Conservation (phyloP, 2,113 vertebrate genomes). For the Toxotes chatareus region DNA sequence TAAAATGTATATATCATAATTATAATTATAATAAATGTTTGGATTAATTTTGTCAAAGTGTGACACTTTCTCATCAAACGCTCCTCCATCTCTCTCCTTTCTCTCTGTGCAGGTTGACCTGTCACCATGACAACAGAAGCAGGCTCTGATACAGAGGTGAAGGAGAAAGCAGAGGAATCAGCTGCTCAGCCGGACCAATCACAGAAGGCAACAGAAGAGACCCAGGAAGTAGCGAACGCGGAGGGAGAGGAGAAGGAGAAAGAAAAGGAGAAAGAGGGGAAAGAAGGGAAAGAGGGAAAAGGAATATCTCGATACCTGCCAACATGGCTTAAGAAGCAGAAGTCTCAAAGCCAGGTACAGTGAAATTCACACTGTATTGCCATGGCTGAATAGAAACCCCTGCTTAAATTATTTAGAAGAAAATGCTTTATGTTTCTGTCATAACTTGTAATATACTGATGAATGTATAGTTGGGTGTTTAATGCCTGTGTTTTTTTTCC, state of each 20-base stretch:
- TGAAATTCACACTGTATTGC: too few relatives aligned
- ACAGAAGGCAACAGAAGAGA: conserved; percentile 71
- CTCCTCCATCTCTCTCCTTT: background rate
- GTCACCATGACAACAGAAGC: conserved; percentile 94
- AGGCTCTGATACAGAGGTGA: conserved; percentile 90
- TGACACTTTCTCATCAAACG: background rate
- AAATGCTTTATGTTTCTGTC: background rate
- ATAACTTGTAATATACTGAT: background rate
- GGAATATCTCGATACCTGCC: conserved; percentile 95
- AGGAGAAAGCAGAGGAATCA: conserved; percentile 86
- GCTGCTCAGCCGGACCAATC: conserved; percentile 61
- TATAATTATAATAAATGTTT: background rate
- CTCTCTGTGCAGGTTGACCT: conserved; percentile 79
- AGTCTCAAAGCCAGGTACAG: conserved; percentile 88
- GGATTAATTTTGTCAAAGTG: background rate
- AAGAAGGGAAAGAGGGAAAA: conserved; percentile 90
- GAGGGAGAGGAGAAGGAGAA: conserved; percentile 79
- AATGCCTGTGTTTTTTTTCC: background rate
- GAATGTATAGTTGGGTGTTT: background rate
- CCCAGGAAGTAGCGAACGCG: conserved; percentile 80
- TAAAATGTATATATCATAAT: background rate
- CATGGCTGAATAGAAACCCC: background rate
- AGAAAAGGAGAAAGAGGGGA: conserved; percentile 84
- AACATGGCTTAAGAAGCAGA: conserved; percentile 97
- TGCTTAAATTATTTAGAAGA: background rate